Evolutionary conservation across 2,888 invertebrate species (phyloP).

Genomic region (Noctua janthina): DNA sequence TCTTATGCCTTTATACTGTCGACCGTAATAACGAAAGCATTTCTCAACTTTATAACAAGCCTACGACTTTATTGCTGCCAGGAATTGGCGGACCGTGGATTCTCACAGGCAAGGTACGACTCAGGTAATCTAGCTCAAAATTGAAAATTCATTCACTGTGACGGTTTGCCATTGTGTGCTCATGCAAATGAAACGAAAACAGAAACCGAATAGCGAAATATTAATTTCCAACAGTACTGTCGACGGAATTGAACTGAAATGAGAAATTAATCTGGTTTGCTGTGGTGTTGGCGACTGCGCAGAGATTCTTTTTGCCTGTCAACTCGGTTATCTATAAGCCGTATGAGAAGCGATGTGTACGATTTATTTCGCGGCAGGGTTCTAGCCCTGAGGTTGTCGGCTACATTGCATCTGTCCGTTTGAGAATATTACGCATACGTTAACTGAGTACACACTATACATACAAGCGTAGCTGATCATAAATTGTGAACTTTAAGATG

Average conservation of each 20-base stretch:
- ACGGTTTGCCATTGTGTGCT: conserved; percentile 68
- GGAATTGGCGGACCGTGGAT: conserved; percentile 60
- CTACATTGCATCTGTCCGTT: conserved; percentile 77
- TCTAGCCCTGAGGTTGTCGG: conserved; percentile 75
- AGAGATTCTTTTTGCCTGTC: conserved; percentile 71
- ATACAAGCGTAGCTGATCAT: conserved; percentile 28
- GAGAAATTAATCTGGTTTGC: conserved; percentile 73
- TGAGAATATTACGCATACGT: conserved; percentile 77
- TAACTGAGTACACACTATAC: conserved; percentile 61
- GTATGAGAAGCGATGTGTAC: conserved; percentile 67
- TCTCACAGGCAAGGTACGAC: conserved; percentile 54
- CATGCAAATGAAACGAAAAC: conserved; percentile 76
- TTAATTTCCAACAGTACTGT: conserved; percentile 68
- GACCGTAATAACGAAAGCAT: conserved; percentile 68
- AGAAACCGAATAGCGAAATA: conserved; percentile 72
- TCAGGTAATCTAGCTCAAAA: conserved; percentile 64
- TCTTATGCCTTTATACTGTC: conserved; percentile 71
- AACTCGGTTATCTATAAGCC: conserved; percentile 67
- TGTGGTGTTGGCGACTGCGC: conserved; percentile 67
- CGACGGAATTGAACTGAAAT: conserved; percentile 71
- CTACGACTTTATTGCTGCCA: conserved; percentile 47
- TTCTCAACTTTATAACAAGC: conserved; percentile 56
- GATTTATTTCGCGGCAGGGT: conserved; percentile 82
- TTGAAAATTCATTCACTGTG: conserved; percentile 69
- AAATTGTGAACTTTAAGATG: conserved; percentile 67